A percentile compares a stretch with the other conserved stretches of the same genome.
Evolutionary conservation across 2,888 invertebrate species (phyloP).

Genomic region (Drosophila affinis): DNA sequence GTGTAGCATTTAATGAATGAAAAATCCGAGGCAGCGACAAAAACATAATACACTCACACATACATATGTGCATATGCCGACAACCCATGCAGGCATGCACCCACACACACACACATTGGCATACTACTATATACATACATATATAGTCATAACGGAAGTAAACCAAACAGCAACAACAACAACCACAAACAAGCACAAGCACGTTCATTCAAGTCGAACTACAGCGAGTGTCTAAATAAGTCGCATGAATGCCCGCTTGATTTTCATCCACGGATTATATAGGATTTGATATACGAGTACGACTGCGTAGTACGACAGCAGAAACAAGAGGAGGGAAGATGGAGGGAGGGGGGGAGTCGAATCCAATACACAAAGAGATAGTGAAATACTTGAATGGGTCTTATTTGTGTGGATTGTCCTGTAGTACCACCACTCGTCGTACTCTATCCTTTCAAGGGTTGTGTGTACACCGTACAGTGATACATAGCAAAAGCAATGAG

Average conservation of each 20-base stretch:
- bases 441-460: neutral
- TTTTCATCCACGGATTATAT: constrained; percentile 73
- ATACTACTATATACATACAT: constrained; percentile 9
- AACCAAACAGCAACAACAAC: constrained; percentile 51
- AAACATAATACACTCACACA: constrained; percentile 52
- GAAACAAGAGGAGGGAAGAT: no score
- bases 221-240: constrained; percentile 57
- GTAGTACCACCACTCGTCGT: no score
- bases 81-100: constrained; percentile 33
- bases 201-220: constrained; percentile 40
- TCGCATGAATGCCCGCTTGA: constrained; percentile 66
- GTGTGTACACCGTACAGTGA: no score
- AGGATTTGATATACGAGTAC: constrained; percentile 17
- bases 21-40: constrained; percentile 68
- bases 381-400: neutral
- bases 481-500: no score
- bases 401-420: neutral
- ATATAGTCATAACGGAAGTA: constrained; percentile 74
- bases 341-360: neutral
- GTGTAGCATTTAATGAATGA: constrained; percentile 72
- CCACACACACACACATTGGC: constrained; percentile 39
- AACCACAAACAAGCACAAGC: constrained; percentile 2
- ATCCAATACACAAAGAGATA: neutral
- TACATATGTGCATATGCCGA: constrained; percentile 33
- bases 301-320: neutral